These are phyloP conservation scores for Aptenodytes forsteri DNA, from an alignment of 2,113 vertebrate species.

Conservation along the genomic window DNA sequence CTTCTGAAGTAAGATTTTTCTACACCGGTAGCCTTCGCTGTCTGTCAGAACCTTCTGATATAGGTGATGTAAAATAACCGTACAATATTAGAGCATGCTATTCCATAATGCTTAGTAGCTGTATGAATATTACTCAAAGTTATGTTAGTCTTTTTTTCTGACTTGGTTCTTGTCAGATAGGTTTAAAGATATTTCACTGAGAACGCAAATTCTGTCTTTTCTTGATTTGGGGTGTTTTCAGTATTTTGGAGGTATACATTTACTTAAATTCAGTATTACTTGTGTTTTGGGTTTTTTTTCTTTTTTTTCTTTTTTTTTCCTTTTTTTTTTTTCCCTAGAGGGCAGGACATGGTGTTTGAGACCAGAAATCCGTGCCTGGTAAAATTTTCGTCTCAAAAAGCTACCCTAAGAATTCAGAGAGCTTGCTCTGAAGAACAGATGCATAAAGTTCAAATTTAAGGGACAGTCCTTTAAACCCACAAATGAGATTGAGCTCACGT, in stretches of 20 bases:
- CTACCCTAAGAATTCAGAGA: conserved; percentile 70
- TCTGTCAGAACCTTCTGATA: conserved; percentile 96
- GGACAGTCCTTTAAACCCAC: conserved; percentile 53
- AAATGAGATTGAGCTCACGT: conserved; percentile 8
- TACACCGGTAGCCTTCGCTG: conserved; percentile 98
- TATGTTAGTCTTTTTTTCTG: conserved; percentile 85
- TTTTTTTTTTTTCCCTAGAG: conserved; percentile 33
- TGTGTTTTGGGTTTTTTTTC: conserved; percentile 72
- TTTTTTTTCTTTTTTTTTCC: conserved; percentile 52
- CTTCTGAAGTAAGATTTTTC: conserved; percentile 91
- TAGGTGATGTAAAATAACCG: conserved; percentile 95
- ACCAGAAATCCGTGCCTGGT: conserved; percentile 77
- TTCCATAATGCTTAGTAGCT: conserved; percentile 94
- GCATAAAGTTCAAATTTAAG: conserved; percentile 53
- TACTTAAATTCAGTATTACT: conserved; percentile 88
- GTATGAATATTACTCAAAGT: conserved; percentile 88
- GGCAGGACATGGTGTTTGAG: conserved; percentile 79
- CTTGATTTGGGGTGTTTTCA: conserved; percentile 83
- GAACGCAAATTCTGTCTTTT: conserved; percentile 81
- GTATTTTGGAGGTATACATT: conserved; percentile 85
- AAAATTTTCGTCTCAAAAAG: conserved; percentile 69
- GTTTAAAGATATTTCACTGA: conserved; percentile 85
- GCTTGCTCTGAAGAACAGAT: conserved; percentile 55
- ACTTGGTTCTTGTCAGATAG: conserved; percentile 83
- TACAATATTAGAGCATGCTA: conserved; percentile 97